Evolutionary conservation across 2,113 vertebrate genomes (phyloP).

Genomic region (Carollia perspicillata): DNA sequence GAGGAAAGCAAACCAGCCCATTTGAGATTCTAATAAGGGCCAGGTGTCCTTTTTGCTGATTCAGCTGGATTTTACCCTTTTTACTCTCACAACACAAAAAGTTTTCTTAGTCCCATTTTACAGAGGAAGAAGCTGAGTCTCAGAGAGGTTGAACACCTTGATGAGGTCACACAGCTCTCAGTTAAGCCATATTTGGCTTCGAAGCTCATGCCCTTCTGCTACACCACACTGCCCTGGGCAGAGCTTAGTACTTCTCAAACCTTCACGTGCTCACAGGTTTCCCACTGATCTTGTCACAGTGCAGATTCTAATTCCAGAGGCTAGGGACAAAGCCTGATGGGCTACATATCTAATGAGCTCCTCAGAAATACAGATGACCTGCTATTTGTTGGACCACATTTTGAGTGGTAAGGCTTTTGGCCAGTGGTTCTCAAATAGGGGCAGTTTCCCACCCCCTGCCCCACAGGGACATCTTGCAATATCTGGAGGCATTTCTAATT

Average conservation of each 20-base stretch:
- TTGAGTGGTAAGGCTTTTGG: not conserved
- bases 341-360: not conserved
- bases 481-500: not conserved
- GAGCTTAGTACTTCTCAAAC: not conserved
- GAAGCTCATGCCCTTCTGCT: not conserved
- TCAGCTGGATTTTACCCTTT: not conserved
- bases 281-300: not conserved
- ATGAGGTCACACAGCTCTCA: not conserved
- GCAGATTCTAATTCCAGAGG: not conserved
- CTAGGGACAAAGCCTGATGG: not conserved
- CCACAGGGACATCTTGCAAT: not conserved
- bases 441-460: not conserved
- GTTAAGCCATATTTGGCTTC: not conserved
- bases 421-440: not conserved
- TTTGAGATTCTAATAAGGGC: not conserved
- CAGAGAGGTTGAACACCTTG: not conserved
- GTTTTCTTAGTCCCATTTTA: slow-evolving; percentile 14
- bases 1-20: not conserved
- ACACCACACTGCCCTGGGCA: not conserved
- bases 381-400: not conserved
- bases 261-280: not conserved
- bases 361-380: not conserved
- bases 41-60: not conserved
- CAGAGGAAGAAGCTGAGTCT: not conserved
- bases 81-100: not conserved